Percentiles rank a stretch among this genome's conserved stretches.
Evolutionary conservation across 2,888 invertebrate species (phyloP).

Genomic region (Carcina quercana): DNA sequence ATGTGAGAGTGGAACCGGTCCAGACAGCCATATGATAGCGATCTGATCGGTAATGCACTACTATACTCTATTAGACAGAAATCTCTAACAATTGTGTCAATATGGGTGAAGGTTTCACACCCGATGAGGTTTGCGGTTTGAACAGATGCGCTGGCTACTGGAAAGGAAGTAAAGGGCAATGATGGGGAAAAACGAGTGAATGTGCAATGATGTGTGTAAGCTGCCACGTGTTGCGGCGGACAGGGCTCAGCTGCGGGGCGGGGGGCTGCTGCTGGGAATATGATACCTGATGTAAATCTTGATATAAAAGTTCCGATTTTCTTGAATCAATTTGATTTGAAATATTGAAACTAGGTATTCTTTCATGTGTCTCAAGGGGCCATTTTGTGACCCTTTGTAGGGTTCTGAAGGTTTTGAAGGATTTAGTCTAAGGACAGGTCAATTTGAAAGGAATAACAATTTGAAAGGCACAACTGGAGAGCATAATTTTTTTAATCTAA

Average conservation of each 20-base stretch:
- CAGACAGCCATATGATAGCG: conserved; percentile 36
- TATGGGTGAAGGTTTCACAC: not conserved
- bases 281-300: conserved; percentile 35
- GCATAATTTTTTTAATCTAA: too few species aligned
- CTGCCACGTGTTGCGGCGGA: conserved; percentile 47
- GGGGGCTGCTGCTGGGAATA: conserved; percentile 35
- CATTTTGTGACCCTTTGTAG: too few species aligned
- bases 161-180: conserved; percentile 41
- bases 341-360: too few species aligned
- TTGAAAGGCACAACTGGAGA: too few species aligned
- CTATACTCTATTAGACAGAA: conserved; percentile 20
- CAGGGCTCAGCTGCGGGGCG: conserved; percentile 20
- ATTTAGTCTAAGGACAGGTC: too few species aligned
- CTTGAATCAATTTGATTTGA: too few species aligned
- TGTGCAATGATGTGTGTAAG: conserved; percentile 44
- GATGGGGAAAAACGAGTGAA: conserved; percentile 48
- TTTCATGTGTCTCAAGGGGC: too few species aligned
- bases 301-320: too few species aligned
- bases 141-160: conserved; percentile 42
- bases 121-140: conserved; percentile 4
- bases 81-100: not conserved
- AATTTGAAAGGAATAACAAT: too few species aligned
- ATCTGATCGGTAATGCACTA: conserved; percentile 43
- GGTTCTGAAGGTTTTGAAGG: too few species aligned
- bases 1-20: conserved; percentile 46